Conservation (phyloP, 2,113 vertebrate genomes). For the Otocyon megalotis region DNA sequence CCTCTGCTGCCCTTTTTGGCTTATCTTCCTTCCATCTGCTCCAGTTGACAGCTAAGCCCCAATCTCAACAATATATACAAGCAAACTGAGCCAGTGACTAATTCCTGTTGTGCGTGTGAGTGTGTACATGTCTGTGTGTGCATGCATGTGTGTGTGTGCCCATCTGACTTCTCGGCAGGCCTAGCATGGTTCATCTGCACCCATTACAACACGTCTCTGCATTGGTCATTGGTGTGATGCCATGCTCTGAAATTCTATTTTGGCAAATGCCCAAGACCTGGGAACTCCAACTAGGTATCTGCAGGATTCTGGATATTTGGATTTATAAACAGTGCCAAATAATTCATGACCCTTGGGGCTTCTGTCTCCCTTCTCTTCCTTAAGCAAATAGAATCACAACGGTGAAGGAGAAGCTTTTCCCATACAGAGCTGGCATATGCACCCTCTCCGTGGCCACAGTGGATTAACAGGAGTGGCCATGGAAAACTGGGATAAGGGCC, state of each 20-base stretch:
- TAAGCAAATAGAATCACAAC: background rate
- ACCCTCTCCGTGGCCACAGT: background rate
- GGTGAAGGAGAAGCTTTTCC: background rate
- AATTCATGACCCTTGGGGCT: background rate
- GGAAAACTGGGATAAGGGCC: background rate
- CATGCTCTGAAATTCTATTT: slow-evolving; percentile 52
- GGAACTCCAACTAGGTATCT: background rate
- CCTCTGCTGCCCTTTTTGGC: background rate
- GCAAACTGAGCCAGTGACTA: slow-evolving; percentile 14
- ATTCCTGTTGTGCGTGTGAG: slow-evolving; percentile 63
- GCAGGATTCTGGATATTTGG: background rate
- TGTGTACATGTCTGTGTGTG: slow-evolving; percentile 69
- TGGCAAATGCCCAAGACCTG: background rate
- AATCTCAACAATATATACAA: background rate
- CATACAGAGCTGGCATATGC: background rate
- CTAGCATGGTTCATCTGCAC: slow-evolving; percentile 44
- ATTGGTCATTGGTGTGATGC: background rate
- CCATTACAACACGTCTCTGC: slow-evolving; percentile 2
- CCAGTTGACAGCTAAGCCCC: slow-evolving; percentile 17
- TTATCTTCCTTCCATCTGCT: slow-evolving; percentile 63
- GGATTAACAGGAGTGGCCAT: background rate
- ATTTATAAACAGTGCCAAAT: background rate
- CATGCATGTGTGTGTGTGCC: slow-evolving; percentile 52
- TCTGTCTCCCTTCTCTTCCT: background rate
- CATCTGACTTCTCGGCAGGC: slow-evolving; percentile 42